phyloP scores from a whole-genome alignment of 2,888 invertebrate genomes.

The Elaeidobius kamerunicus region DNA sequence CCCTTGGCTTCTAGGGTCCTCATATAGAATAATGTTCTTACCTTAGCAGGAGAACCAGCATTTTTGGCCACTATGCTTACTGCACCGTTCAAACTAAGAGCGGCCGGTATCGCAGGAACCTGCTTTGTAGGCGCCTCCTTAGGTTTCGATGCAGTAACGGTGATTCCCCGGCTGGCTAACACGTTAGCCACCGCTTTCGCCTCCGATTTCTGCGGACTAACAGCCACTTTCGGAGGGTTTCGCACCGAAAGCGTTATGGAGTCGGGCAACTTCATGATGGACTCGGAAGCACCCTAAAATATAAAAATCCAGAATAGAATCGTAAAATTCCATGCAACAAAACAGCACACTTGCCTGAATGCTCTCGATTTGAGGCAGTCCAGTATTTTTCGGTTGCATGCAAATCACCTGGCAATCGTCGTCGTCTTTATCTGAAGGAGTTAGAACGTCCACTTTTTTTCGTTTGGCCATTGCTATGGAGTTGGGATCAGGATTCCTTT shows the following conservation, averaged over 20 bases:
- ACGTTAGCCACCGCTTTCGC: conserved; percentile 75
- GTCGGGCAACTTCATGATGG: conserved; percentile 65
- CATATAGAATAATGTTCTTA: too few species aligned
- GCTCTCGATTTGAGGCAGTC: conserved; percentile 68
- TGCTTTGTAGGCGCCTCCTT: conserved; percentile 37
- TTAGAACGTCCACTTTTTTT: conserved; percentile 60
- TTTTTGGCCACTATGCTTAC: conserved; percentile 57
- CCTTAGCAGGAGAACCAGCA: background rate
- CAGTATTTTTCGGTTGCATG: conserved; percentile 67
- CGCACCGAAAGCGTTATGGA: conserved; percentile 66
- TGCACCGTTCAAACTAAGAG: conserved; percentile 57
- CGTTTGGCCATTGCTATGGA: conserved; percentile 48
- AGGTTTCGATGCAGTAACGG: conserved; percentile 64
- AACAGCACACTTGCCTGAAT: conserved; percentile 70
- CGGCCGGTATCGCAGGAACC: conserved; percentile 51
- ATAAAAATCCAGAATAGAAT: background rate
- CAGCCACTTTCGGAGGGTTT: conserved; percentile 46
- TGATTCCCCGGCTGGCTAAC: conserved; percentile 73
- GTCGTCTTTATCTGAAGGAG: conserved; percentile 68
- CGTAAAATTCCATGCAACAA: background rate
- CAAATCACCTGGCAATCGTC: conserved; percentile 74
- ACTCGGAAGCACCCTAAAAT: conserved; percentile 40
- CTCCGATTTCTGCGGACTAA: conserved; percentile 59
- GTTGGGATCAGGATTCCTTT: conserved; percentile 41
- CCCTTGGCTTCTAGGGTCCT: too few species aligned